phyloP scores from a whole-genome alignment of 2,113 vertebrate genomes.

The Rana temporaria region DNA sequence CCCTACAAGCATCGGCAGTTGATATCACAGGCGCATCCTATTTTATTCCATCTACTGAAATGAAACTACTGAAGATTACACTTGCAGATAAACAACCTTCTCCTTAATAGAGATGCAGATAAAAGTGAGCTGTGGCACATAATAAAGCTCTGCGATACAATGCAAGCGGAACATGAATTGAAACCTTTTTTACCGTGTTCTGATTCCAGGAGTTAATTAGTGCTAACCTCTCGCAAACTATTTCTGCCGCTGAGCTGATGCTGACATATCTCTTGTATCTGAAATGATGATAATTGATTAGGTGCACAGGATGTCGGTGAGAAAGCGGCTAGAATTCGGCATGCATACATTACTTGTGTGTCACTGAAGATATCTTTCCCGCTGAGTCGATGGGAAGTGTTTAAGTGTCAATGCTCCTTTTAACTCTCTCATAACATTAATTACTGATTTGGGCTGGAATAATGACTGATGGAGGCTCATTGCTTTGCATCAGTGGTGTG shows the following conservation, averaged over 20 bases:
- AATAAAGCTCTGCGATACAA: conserved; percentile 17
- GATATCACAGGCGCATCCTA: neutral
- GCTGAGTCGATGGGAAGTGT: conserved; percentile 37
- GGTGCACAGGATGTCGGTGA: conserved; percentile 36
- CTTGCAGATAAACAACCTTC: conserved; percentile 3
- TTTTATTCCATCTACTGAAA: conserved; percentile 9
- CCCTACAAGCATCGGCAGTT: too few relatives aligned
- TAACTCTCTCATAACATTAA: conserved; percentile 39
- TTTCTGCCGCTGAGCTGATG: neutral
- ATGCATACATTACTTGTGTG: neutral
- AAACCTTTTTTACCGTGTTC: conserved; percentile 8
- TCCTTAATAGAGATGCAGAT: conserved; percentile 29
- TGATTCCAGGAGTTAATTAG: conserved; percentile 56
- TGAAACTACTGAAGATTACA: conserved; percentile 14
- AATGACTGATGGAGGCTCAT: conserved; percentile 16
- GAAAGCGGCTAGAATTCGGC: conserved; percentile 44
- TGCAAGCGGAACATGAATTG: conserved; percentile 2
- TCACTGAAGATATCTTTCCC: conserved; percentile 51
- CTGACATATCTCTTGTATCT: conserved; percentile 39
- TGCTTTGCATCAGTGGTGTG: neutral
- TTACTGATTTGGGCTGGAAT: conserved; percentile 21
- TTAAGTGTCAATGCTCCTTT: conserved; percentile 31
- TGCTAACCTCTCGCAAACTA: conserved; percentile 31
- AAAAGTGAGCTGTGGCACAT: neutral
- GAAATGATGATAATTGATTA: conserved; percentile 56